These are phyloP conservation scores for Poeciliopsis gracilis DNA, from an alignment of 2,797 vertebrate species.

Conservation along the genomic window DNA sequence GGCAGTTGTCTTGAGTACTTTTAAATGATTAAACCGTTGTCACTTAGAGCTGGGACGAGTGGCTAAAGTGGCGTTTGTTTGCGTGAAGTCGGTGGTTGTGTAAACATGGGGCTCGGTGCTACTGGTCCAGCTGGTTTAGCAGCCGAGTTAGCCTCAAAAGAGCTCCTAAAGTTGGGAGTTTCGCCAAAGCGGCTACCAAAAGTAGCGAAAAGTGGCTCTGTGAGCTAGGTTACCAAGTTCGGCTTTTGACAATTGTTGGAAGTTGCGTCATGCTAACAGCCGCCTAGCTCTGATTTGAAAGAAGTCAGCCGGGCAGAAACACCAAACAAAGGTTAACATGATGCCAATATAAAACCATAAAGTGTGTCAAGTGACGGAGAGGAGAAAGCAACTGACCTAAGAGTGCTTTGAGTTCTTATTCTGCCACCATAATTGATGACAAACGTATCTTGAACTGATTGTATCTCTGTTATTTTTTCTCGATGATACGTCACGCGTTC, in stretches of 20 bases:
- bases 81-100: not conserved
- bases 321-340: slow-evolving; percentile 9
- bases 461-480: not conserved
- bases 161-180: slow-evolving; percentile 49
- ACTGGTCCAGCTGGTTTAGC: slow-evolving; percentile 26
- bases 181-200: slow-evolving; percentile 12
- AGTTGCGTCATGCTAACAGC: not conserved
- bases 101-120: not conserved
- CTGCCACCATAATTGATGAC: not conserved
- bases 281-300: not conserved
- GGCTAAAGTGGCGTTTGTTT: not conserved
- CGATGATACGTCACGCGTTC: not conserved
- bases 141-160: slow-evolving; percentile 63
- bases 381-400: not conserved
- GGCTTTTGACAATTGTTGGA: not conserved
- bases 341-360: not conserved
- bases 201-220: slow-evolving; percentile 40
- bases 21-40: slow-evolving; percentile 59
- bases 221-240: not conserved
- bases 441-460: not conserved
- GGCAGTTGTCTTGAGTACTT: slow-evolving; percentile 51
- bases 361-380: slow-evolving; percentile 49
- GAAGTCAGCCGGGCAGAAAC: not conserved
- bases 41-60: slow-evolving; percentile 16
- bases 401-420: not conserved